Evolutionary conservation across 2,797 vertebrate species (phyloP).

Genomic region (Rachycentron canadum): DNA sequence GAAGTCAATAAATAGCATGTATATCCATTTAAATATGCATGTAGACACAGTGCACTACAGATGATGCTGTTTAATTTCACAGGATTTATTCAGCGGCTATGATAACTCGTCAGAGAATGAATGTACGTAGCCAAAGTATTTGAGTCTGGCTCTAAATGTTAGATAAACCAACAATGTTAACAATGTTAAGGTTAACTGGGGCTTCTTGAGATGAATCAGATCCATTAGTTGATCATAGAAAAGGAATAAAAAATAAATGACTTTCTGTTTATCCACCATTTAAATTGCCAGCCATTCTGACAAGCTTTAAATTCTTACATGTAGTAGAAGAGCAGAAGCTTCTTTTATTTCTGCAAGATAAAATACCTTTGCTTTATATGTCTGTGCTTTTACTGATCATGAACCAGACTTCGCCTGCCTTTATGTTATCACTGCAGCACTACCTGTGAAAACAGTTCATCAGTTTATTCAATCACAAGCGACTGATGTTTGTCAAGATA

Average conservation of each 20-base stretch:
- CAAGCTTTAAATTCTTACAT: not conserved
- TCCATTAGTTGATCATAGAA: not conserved
- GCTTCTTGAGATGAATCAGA: not conserved
- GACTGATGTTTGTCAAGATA: not conserved
- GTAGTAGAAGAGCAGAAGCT: not conserved
- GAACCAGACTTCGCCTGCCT: not conserved
- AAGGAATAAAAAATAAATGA: no score
- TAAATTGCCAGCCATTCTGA: not conserved
- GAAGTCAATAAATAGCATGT: not conserved
- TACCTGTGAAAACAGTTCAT: not conserved
- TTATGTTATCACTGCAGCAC: not conserved
- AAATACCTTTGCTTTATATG: not conserved
- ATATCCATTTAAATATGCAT: not conserved
- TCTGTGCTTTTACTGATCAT: not conserved
- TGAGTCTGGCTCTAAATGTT: not conserved
- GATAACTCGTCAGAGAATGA: not conserved
- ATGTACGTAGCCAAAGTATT: no score
- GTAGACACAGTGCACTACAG: not conserved
- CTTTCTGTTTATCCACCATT: not conserved
- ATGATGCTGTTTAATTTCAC: not conserved
- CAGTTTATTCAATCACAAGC: slow-evolving; percentile 4
- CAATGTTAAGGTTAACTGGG: not conserved
- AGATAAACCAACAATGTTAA: no score
- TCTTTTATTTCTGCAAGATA: not conserved
- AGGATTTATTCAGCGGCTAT: not conserved